Evolutionary conservation across 2,797 vertebrate species (phyloP), one percentile per base, ranked within the genome.

Genomic region (Neomorphus geoffroyi): DNA sequence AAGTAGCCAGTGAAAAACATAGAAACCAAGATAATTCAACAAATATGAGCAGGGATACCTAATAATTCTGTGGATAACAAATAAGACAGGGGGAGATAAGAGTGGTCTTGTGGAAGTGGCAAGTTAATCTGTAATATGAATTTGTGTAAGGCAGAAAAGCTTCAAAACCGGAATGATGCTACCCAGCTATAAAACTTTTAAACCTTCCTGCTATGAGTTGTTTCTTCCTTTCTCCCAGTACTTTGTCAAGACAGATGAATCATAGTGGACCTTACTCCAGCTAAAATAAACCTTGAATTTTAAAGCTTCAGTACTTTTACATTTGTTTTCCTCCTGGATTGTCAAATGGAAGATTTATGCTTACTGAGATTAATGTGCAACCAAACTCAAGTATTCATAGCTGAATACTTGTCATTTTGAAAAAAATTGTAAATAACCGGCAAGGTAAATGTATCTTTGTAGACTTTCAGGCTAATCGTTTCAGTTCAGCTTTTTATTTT

Each of bases 281-380:
- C 79, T 93, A 95, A 97, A 97, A 90, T 69, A 96, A 97, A 88
- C 80, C 67, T 92, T 82, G 73, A 78, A 78, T 91, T 77, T 96
- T 78, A 89, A 48, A 96, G n/a, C 66, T 92, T 75, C 57, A 73
- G 22, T 82, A 46, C 18, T 79, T 88, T 48, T 13, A 46, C 4
- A 4, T 21, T 24, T 41, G 79, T 87, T 96, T 95, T 82, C 10
- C 11, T 71, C 80, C 58, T 82, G 41, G 5, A 56, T 43, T 94
- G 58, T 92, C 79, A 92, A n/a, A 90, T 37, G 46, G 24, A 88
- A 90, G 18, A 75, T 91, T 64, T 89, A 83, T 77, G 48, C 66
- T 88, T 70, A 66, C 37, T 88, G 61, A 93, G 56, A 71, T 83
- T 87, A 93, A 83, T 78, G 77, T 21, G 6, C 24, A 78, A 87